phyloP scores from a whole-genome alignment of 2,113 vertebrate genomes.

The Ceyx cyanopectus region DNA sequence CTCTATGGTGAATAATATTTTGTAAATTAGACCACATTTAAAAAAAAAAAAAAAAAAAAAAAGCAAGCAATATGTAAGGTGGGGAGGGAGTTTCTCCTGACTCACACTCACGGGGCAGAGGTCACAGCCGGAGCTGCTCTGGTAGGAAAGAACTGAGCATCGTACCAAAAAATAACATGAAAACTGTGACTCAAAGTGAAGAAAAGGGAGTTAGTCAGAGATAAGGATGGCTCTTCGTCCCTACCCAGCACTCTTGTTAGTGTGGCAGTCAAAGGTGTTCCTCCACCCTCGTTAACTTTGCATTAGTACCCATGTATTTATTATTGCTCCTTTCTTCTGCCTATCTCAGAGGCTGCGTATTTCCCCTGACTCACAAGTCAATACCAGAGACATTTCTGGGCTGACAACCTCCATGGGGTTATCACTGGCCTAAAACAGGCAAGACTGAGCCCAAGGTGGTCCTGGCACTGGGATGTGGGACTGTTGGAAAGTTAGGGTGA shows the following conservation, averaged over 20 bases:
- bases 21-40: background rate
- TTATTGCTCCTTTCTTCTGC: background rate
- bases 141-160: conserved; percentile 15
- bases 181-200: background rate
- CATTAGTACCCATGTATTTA: background rate
- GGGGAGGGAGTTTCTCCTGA: conserved; percentile 16
- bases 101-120: background rate
- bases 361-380: background rate
- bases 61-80: background rate
- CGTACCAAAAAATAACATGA: background rate
- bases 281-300: background rate
- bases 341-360: rapidly evolving
- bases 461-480: rapidly evolving
- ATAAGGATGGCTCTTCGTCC: background rate
- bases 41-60: background rate
- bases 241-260: rapidly evolving
- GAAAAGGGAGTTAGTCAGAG: conserved; percentile 4
- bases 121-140: background rate
- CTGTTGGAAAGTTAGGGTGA: background rate
- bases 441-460: background rate
- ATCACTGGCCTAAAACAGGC: background rate
- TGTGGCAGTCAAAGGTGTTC: background rate
- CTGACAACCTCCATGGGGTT: background rate
- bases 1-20: conserved; percentile 47
- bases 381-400: background rate